These are phyloP conservation scores for Anguilla japonica DNA, from an alignment of 2,113 vertebrate species.

Conservation along the genomic window DNA sequence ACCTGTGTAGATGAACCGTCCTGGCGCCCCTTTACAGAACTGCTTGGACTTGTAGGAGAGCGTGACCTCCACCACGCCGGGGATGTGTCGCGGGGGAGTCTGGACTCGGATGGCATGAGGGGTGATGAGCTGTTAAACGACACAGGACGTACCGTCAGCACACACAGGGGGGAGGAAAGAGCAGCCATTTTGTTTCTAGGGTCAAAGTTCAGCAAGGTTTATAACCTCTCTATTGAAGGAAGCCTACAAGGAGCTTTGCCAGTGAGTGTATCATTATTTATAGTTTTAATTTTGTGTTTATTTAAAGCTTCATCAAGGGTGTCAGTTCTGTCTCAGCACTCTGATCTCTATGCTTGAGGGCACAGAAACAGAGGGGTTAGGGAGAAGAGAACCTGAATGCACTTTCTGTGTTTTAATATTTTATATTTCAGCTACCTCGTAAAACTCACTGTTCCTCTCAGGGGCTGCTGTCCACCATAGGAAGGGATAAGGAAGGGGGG, in stretches of 20 bases:
- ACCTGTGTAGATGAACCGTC: slow-evolving; percentile 86
- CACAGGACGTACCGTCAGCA: slow-evolving; percentile 4
- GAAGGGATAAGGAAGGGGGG: not conserved
- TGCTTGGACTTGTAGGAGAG: slow-evolving; percentile 86
- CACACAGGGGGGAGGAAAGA: not conserved
- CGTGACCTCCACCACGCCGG: slow-evolving; percentile 83
- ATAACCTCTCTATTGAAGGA: not conserved
- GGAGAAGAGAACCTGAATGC: not conserved
- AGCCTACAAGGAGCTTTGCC: not conserved
- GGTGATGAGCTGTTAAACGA: slow-evolving; percentile 76
- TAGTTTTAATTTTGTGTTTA: too few species aligned
- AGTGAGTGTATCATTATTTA: too few species aligned
- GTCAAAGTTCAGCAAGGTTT: not conserved
- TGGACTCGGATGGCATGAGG: slow-evolving; percentile 84
- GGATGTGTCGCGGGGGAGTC: slow-evolving; percentile 83
- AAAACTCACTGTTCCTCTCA: not conserved
- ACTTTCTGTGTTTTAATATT: not conserved
- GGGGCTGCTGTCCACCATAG: not conserved
- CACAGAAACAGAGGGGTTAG: not conserved
- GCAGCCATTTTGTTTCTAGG: not conserved
- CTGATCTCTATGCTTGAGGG: not conserved
- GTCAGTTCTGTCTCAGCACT: not conserved
- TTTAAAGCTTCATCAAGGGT: not conserved
- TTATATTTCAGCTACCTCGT: not conserved
- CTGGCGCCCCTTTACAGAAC: slow-evolving; percentile 83